Percentiles rank a stretch among this genome's conserved stretches.
These are phyloP conservation scores for Augochlorella aurata DNA, from an alignment of 2,888 invertebrate genomes.

Conservation along the genomic window DNA sequence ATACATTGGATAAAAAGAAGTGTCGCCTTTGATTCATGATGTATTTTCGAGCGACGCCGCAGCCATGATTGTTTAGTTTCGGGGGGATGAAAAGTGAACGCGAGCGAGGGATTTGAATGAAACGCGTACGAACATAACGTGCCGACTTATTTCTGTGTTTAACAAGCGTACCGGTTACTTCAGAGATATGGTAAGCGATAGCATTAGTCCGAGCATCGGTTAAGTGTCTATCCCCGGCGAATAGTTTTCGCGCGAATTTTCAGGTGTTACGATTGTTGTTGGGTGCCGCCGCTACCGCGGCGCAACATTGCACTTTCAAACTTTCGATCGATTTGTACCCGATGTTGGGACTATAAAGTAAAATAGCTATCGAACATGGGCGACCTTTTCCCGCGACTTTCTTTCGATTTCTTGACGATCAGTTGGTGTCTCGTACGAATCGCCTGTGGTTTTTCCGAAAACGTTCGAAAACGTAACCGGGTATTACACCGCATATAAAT, in stretches of 20 bases:
- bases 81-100: conserved; percentile 74
- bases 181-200: conserved; percentile 73
- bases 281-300: conserved; percentile 66
- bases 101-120: conserved; percentile 69
- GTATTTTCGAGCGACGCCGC: conserved; percentile 73
- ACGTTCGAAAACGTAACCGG: conserved; percentile 49
- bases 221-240: conserved; percentile 33
- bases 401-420: not conserved
- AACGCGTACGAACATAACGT: conserved; percentile 54
- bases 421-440: not conserved
- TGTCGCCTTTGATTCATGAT: conserved; percentile 36
- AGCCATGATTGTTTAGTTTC: conserved; percentile 81
- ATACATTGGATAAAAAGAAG: not conserved
- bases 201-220: conserved; percentile 24
- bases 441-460: conserved; percentile 48
- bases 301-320: conserved; percentile 65
- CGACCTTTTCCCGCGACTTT: conserved; percentile 19
- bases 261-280: conserved; percentile 64
- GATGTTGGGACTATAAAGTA: conserved; percentile 26
- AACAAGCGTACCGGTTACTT: conserved; percentile 56
- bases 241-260: conserved; percentile 75
- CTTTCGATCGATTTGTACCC: conserved; percentile 58
- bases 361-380: conserved; percentile 27
- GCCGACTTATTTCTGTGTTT: conserved; percentile 55
- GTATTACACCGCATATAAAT: conserved; percentile 67